A percentile compares a stretch with the other conserved stretches of the same genome.
phyloP scores from a whole-genome alignment of 1,140 invertebrate species.

The Monochamus saltuarius region DNA sequence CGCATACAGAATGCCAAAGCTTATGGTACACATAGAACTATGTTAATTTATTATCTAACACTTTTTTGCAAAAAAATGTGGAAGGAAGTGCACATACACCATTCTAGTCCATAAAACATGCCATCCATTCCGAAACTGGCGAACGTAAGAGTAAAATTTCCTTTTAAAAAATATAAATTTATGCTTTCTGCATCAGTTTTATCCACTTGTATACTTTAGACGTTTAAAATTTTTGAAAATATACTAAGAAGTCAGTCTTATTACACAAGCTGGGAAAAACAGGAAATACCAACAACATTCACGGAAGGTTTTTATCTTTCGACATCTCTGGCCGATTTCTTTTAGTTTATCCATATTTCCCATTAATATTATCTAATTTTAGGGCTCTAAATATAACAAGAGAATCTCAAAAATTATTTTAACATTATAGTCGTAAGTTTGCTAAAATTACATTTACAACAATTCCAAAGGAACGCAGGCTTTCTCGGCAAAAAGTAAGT shows the following conservation, averaged over 20 bases:
- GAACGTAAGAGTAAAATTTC: background rate
- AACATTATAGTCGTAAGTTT: too few relatives aligned
- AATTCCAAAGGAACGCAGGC: too few relatives aligned
- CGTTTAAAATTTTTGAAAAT: slow-evolving; percentile 7
- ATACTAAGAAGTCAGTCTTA: slow-evolving; percentile 31
- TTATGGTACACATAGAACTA: background rate
- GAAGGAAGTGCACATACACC: background rate
- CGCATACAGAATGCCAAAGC: background rate
- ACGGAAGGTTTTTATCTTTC: background rate
- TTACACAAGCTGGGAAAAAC: slow-evolving; percentile 24
- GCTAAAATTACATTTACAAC: too few relatives aligned
- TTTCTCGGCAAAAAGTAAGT: background rate
- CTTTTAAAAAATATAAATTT: slow-evolving; percentile 8
- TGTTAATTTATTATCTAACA: slow-evolving; percentile 9
- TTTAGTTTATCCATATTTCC: too few relatives aligned
- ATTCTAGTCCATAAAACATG: background rate
- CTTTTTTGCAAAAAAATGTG: background rate
- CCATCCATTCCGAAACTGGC: background rate
- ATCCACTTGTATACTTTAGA: slow-evolving; percentile 3
- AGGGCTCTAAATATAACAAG: too few relatives aligned
- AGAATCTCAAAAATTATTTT: too few relatives aligned
- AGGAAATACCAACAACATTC: background rate
- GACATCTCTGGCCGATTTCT: too few relatives aligned
- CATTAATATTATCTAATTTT: too few relatives aligned
- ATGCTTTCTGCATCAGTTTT: background rate